phyloP scores from a whole-genome alignment of 1,140 invertebrate genomes.

The Leptinotarsa lineolata region DNA sequence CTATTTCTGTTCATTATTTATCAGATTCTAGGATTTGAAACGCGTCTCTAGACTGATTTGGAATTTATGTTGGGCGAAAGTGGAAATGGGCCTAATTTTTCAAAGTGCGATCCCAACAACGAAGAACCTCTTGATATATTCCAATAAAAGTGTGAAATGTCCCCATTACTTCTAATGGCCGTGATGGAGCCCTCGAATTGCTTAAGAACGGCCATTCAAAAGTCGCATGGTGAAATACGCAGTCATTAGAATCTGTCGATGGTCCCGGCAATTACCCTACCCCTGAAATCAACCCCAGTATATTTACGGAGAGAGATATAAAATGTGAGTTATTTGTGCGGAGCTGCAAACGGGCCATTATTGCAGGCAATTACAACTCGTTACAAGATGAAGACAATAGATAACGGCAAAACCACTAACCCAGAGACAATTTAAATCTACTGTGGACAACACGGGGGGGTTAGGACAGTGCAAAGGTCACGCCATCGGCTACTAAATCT shows the following conservation, averaged over 20 bases:
- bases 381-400: conserved; percentile 48
- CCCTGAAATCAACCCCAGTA: conserved; percentile 14
- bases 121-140: too few relatives aligned
- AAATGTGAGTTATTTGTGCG: conserved; percentile 31
- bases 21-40: too few relatives aligned
- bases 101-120: too few relatives aligned
- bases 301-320: conserved; percentile 29
- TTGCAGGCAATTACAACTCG: conserved; percentile 43
- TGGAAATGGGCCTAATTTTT: too few relatives aligned
- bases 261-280: conserved; percentile 7
- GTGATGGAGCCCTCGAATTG: too few relatives aligned
- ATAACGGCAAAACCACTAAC: conserved; percentile 49
- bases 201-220: background rate
- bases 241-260: conserved; percentile 10
- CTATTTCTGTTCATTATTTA: too few relatives aligned
- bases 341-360: conserved; percentile 38
- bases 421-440: conserved; percentile 52
- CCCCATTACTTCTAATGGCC: too few relatives aligned
- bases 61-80: too few relatives aligned
- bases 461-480: conserved; percentile 49
- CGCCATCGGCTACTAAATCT: conserved; percentile 53
- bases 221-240: conserved; percentile 1
- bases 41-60: too few relatives aligned
- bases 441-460: conserved; percentile 46
- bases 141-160: too few relatives aligned